These are phyloP conservation scores for Equus quagga DNA, from an alignment of 2,113 vertebrate species.

Conservation along the genomic window DNA sequence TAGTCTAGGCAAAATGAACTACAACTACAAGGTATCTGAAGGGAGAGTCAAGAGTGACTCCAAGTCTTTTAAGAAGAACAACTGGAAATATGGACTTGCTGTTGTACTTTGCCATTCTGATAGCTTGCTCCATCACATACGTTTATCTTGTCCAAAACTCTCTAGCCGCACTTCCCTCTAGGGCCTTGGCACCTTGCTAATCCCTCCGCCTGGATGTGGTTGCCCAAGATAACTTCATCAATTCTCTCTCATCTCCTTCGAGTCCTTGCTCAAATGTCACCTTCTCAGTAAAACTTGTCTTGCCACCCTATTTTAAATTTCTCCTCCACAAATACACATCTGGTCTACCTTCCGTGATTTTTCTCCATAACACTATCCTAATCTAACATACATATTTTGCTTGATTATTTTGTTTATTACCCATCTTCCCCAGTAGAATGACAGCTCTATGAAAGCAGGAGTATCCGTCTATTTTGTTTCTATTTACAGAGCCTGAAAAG, in stretches of 20 bases:
- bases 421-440: not conserved
- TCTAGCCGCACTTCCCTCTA: not conserved
- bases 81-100: not conserved
- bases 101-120: rapidly evolving
- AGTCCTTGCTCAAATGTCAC: not conserved
- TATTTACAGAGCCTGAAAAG: not conserved
- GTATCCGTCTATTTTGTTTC: not conserved
- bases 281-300: not conserved
- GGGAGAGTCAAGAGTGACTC: rapidly evolving
- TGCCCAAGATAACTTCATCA: no score
- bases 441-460: not conserved
- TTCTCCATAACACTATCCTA: not conserved
- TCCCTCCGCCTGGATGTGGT: not conserved
- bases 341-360: not conserved
- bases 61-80: not conserved
- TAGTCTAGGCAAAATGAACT: not conserved
- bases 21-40: not conserved
- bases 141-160: not conserved
- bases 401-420: not conserved
- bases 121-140: rapidly evolving
- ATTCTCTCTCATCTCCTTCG: not conserved
- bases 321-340: not conserved
- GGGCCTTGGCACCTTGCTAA: no score
- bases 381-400: not conserved
- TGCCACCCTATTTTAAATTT: not conserved